A percentile compares a stretch with the other conserved stretches of the same genome.
phyloP scores from a whole-genome alignment of 1,140 invertebrate genomes.

The Bombyx mandarina region DNA sequence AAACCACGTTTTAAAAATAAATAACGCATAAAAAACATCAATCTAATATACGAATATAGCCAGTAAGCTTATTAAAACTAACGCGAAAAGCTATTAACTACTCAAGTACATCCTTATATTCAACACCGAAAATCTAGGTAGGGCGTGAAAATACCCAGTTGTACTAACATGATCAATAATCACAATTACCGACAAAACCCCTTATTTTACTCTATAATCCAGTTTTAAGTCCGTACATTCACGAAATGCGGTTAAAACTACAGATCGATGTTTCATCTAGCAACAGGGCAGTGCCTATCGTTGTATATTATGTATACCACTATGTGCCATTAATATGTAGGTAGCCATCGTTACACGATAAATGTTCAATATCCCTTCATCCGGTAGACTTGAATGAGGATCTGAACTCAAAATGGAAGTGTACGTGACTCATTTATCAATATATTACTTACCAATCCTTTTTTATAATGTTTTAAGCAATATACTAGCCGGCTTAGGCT shows the following conservation, averaged over 20 bases:
- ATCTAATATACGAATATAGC: too few relatives aligned
- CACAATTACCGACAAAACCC: too few relatives aligned
- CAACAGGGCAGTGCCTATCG: slow-evolving; percentile 27
- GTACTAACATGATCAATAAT: too few relatives aligned
- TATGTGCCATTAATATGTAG: slow-evolving; percentile 7
- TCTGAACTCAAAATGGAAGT: neutral
- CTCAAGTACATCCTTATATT: too few relatives aligned
- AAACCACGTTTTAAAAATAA: too few relatives aligned
- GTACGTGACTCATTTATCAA: slow-evolving; percentile 17
- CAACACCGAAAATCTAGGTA: too few relatives aligned
- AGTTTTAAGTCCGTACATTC: neutral
- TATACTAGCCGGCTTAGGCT: slow-evolving; percentile 18
- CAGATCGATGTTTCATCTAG: slow-evolving; percentile 27
- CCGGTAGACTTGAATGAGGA: neutral
- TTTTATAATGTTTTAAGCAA: slow-evolving; percentile 27
- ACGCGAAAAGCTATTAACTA: too few relatives aligned
- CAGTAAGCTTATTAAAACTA: too few relatives aligned
- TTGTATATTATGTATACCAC: slow-evolving; percentile 15
- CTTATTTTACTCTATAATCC: neutral
- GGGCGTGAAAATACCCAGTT: too few relatives aligned
- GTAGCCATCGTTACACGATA: slow-evolving; percentile 12
- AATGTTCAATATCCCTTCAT: slow-evolving; percentile 13
- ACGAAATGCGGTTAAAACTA: neutral
- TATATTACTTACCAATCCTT: slow-evolving; percentile 17
- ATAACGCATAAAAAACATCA: too few relatives aligned